These are phyloP conservation scores for Pristionchus maxplancki DNA, from an alignment of 2,888 invertebrate genomes.

Conservation along the genomic window DNA sequence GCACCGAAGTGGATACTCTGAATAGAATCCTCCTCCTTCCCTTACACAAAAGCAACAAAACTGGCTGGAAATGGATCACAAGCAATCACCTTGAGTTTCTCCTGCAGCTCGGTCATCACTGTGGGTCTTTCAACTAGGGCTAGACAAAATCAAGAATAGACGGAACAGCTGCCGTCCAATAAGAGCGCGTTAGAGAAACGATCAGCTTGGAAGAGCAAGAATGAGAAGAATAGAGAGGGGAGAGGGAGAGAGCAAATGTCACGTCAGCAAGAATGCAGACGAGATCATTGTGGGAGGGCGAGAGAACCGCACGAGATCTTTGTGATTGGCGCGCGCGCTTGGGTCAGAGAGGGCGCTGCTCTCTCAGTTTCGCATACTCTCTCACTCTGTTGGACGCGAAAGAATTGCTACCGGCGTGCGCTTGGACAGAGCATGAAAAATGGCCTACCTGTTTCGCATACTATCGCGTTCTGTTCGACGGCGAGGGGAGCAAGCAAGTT, in stretches of 20 bases:
- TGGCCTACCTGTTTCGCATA: no score
- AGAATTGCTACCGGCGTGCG: no score
- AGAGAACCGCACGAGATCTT: conserved; percentile 29
- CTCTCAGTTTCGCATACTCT: background rate
- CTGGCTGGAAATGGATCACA: no score
- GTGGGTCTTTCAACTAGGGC: background rate
- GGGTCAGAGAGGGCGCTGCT: no score
- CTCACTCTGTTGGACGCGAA: no score
- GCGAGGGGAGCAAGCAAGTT: no score
- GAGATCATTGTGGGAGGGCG: conserved; percentile 2
- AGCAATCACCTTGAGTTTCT: background rate
- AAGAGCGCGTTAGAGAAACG: no score
- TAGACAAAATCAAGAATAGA: background rate
- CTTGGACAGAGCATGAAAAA: no score
- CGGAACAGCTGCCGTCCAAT: background rate
- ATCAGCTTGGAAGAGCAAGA: background rate
- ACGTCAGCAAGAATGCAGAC: background rate
- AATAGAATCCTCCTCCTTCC: no score
- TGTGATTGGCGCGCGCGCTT: background rate
- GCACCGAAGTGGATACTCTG: conserved; percentile 16
- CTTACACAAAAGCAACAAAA: no score
- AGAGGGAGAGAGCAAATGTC: background rate
- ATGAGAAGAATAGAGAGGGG: background rate
- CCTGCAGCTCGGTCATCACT: conserved; percentile 24
- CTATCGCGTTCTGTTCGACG: no score